Evolutionary conservation across 2,797 vertebrate species (phyloP).

Genomic region (Antennarius maculatus): DNA sequence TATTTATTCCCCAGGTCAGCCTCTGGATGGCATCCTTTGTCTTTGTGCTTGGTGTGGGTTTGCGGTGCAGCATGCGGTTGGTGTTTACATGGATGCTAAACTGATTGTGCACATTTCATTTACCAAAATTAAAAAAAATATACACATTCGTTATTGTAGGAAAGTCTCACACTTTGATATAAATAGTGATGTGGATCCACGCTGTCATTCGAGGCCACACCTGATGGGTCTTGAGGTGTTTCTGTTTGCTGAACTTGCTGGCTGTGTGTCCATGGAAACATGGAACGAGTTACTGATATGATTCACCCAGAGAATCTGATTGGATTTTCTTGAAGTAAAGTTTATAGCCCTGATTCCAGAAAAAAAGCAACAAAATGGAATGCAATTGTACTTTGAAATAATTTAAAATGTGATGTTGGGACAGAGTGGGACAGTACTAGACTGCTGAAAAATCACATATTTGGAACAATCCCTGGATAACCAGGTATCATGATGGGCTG

Average conservation of each 20-base stretch:
- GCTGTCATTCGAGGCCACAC: not conserved
- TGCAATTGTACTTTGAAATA: too few species aligned
- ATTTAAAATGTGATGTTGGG: too few species aligned
- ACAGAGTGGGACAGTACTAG: too few species aligned
- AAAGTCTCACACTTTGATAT: too few species aligned
- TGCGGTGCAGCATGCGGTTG: conserved; percentile 57
- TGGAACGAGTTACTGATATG: not conserved
- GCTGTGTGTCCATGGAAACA: conserved; percentile 39
- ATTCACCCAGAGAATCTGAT: not conserved
- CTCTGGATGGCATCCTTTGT: conserved; percentile 44
- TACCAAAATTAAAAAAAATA: not conserved
- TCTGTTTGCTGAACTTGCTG: conserved; percentile 4
- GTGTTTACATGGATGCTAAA: conserved; percentile 12
- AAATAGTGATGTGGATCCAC: not conserved
- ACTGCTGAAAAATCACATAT: too few species aligned
- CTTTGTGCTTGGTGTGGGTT: conserved; percentile 38
- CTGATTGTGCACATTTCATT: not conserved
- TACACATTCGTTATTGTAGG: not conserved
- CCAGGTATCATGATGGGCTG: too few species aligned
- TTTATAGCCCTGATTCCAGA: too few species aligned
- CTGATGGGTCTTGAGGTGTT: not conserved
- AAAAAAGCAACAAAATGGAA: too few species aligned
- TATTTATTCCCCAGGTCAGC: conserved; percentile 30
- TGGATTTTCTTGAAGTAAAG: not conserved
- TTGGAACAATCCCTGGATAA: too few species aligned